A percentile compares a stretch with the other conserved stretches of the same genome.
Conservation (phyloP, 2,888 invertebrate species). For the Synanthedon myopaeformis region DNA sequence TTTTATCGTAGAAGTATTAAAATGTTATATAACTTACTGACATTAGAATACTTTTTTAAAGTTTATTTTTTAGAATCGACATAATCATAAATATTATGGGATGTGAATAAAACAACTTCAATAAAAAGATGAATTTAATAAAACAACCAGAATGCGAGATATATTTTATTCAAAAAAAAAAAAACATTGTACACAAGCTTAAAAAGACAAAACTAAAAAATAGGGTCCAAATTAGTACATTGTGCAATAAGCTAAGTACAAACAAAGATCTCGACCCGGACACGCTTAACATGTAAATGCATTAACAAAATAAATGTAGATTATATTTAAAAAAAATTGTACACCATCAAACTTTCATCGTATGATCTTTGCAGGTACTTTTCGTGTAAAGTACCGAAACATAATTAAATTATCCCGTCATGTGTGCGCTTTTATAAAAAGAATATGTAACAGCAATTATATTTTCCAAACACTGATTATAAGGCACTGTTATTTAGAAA, state of each 20-base stretch:
- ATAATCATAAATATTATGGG: too few species aligned
- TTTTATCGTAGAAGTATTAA: too few species aligned
- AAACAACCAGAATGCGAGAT: background rate
- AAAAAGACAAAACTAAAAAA: constrained; percentile 38
- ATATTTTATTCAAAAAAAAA: constrained; percentile 12
- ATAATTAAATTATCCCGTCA: background rate
- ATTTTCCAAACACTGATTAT: constrained; percentile 19
- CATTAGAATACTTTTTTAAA: too few species aligned
- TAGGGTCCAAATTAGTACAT: constrained; percentile 37
- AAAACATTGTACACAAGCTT: constrained; percentile 43
- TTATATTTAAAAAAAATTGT: background rate
- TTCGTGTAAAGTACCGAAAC: background rate
- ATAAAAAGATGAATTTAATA: background rate
- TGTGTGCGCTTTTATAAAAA: background rate
- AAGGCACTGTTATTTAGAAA: constrained; percentile 37
- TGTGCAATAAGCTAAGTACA: constrained; percentile 47
- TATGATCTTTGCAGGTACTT: background rate
- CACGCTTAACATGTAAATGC: constrained; percentile 25
- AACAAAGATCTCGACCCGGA: constrained; percentile 18
- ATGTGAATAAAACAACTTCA: too few species aligned
- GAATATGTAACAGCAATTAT: constrained; percentile 8
- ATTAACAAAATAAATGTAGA: constrained; percentile 19
- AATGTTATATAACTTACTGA: too few species aligned
- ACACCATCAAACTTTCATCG: background rate
- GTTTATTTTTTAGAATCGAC: too few species aligned